phyloP scores from a whole-genome alignment of 2,113 vertebrate species.

The Brachionichthys hirsutus region DNA sequence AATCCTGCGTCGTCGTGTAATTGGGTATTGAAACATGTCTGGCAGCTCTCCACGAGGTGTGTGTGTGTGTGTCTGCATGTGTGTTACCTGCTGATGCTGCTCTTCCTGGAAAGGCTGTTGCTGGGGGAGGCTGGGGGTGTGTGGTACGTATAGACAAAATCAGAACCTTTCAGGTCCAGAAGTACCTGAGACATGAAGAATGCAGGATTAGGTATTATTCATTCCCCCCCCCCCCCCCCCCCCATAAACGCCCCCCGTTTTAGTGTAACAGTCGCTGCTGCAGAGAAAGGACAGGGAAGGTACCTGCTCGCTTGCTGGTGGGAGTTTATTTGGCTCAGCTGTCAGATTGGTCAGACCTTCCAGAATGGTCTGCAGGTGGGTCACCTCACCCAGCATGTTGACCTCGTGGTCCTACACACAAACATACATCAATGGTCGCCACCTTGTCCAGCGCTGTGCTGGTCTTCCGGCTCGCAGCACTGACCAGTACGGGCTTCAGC shows the following conservation, averaged over 20 bases:
- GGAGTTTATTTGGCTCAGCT: slow-evolving; percentile 78
- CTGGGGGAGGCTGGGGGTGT: slow-evolving; percentile 83
- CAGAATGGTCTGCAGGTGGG: slow-evolving; percentile 84
- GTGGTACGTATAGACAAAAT: slow-evolving; percentile 82
- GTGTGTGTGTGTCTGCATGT: background rate
- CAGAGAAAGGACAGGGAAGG: background rate
- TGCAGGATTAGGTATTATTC: background rate
- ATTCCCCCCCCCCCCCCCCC: too few relatives aligned
- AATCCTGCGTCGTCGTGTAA: too few relatives aligned
- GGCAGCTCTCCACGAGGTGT: too few relatives aligned
- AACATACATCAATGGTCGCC: background rate
- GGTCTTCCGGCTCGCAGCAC: slow-evolving; percentile 12
- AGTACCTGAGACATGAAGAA: slow-evolving; percentile 74
- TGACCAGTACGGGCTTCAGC: slow-evolving; percentile 83
- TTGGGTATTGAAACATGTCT: too few relatives aligned
- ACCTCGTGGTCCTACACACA: slow-evolving; percentile 81
- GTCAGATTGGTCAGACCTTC: slow-evolving; percentile 80
- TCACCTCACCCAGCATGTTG: slow-evolving; percentile 84
- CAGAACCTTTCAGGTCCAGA: slow-evolving; percentile 81
- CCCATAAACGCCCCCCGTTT: too few relatives aligned
- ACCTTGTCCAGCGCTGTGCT: background rate
- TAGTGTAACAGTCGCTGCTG: background rate
- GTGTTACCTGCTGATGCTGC: slow-evolving; percentile 82
- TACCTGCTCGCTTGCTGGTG: slow-evolving; percentile 83
- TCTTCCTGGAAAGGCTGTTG: slow-evolving; percentile 80